These are phyloP conservation scores for Antitype chi DNA, from an alignment of 2,888 invertebrate species.

Conservation along the genomic window DNA sequence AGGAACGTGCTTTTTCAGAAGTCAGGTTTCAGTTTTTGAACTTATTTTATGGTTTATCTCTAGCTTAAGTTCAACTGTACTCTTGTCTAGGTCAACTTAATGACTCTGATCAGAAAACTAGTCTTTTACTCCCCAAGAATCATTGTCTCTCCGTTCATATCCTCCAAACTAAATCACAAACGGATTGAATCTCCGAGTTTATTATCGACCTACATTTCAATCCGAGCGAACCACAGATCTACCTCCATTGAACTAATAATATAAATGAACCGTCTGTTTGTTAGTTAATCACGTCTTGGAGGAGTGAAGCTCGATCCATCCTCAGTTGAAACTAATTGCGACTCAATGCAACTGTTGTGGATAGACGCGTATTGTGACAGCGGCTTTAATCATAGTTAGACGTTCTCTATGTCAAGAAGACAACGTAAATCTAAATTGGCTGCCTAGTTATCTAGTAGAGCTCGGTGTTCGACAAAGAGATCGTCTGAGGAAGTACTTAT, in stretches of 20 bases:
- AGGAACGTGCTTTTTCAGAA: no score
- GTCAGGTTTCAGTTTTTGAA: no score
- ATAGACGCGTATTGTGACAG: slow-evolving; percentile 2
- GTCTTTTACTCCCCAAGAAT: neutral
- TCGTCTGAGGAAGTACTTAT: neutral
- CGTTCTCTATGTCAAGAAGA: slow-evolving; percentile 24
- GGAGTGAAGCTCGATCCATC: slow-evolving; percentile 57
- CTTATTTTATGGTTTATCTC: neutral
- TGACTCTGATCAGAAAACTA: neutral
- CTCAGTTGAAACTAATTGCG: slow-evolving; percentile 55
- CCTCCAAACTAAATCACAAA: slow-evolving; percentile 30
- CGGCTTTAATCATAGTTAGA: slow-evolving; percentile 30
- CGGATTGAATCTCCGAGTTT: slow-evolving; percentile 38
- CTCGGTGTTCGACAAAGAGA: neutral
- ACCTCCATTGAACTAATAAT: slow-evolving; percentile 57
- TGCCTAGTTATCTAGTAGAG: neutral
- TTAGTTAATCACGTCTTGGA: slow-evolving; percentile 59
- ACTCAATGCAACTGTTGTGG: slow-evolving; percentile 35
- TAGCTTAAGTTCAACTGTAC: neutral
- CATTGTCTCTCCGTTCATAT: slow-evolving; percentile 25
- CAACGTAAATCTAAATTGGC: slow-evolving; percentile 15
- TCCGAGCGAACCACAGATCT: slow-evolving; percentile 28
- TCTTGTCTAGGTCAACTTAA: neutral
- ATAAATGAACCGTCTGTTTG: slow-evolving; percentile 59
- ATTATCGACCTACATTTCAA: slow-evolving; percentile 49